These are phyloP conservation scores for Sebastes cheni DNA, from an alignment of 2,797 vertebrate genomes.

Conservation along the genomic window DNA sequence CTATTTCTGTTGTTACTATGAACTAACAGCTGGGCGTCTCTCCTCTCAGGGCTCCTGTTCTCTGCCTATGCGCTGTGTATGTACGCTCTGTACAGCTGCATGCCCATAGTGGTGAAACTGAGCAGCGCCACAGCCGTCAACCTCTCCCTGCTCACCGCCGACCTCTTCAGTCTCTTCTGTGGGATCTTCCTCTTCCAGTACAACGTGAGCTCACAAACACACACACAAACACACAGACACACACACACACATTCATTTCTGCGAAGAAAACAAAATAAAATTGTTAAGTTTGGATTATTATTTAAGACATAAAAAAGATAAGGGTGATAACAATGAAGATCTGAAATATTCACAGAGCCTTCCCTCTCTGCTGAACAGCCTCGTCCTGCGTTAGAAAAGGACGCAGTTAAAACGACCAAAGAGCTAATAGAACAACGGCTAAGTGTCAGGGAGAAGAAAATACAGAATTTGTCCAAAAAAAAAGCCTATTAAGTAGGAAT, in stretches of 20 bases:
- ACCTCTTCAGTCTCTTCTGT: constrained; percentile 94
- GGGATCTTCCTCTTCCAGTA: constrained; percentile 93
- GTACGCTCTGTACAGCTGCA: constrained; percentile 92
- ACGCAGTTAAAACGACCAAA: too few relatives aligned
- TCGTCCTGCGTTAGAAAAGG: too few relatives aligned
- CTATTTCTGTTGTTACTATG: not conserved
- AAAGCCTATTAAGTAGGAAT: too few relatives aligned
- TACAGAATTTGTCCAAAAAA: too few relatives aligned
- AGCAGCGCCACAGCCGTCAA: constrained; percentile 94
- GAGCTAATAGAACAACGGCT: too few relatives aligned
- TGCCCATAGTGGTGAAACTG: constrained; percentile 90
- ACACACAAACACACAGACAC: not conserved
- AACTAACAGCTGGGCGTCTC: not conserved
- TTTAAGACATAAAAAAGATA: too few relatives aligned
- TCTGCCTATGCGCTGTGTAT: constrained; percentile 88
- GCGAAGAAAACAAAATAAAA: too few relatives aligned
- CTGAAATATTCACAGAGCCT: too few relatives aligned
- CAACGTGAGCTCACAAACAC: constrained; percentile 73
- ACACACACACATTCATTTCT: not conserved
- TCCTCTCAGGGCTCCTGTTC: constrained; percentile 86
- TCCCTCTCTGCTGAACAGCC: too few relatives aligned
- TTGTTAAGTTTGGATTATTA: too few relatives aligned
- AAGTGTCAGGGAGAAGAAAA: too few relatives aligned
- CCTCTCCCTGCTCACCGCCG: constrained; percentile 92
- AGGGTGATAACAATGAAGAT: too few relatives aligned